phyloP scores from a whole-genome alignment of 2,113 vertebrate species.

The Siniperca chuatsi region DNA sequence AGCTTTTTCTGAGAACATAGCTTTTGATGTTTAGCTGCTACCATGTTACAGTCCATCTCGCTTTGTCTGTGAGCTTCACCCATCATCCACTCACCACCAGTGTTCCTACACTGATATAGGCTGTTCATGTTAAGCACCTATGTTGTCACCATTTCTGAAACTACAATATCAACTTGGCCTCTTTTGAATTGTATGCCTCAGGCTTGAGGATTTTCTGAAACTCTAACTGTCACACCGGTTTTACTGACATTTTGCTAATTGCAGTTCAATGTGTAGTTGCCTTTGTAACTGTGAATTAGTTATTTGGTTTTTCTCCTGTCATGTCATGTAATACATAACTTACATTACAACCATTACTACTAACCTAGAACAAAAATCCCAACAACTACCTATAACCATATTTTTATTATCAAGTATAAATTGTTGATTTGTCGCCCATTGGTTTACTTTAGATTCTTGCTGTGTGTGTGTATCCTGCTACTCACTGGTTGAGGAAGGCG shows the following conservation, averaged over 20 bases:
- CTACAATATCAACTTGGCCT: background rate
- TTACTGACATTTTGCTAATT: background rate
- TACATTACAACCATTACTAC: background rate
- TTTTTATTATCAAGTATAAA: background rate
- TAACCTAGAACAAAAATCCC: background rate
- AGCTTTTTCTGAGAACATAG: background rate
- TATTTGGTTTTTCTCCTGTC: background rate
- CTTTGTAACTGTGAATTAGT: background rate
- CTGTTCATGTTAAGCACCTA: background rate
- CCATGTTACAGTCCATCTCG: background rate
- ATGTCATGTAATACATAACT: background rate
- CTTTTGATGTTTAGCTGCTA: background rate
- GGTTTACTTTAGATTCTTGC: background rate
- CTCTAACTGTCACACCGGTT: background rate
- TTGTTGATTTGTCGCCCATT: background rate
- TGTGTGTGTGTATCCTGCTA: conserved; percentile 54
- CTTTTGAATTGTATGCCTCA: background rate
- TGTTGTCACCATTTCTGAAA: background rate
- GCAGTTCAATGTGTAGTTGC: background rate
- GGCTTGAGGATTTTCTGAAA: background rate
- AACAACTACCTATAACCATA: background rate
- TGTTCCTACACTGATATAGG: background rate
- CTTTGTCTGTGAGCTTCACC: background rate
- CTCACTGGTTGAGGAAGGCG: conserved; percentile 97
- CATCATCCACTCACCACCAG: background rate